Evolutionary conservation across 2,888 invertebrate species (phyloP).

Genomic region (Brachynemurus nebulosus): DNA sequence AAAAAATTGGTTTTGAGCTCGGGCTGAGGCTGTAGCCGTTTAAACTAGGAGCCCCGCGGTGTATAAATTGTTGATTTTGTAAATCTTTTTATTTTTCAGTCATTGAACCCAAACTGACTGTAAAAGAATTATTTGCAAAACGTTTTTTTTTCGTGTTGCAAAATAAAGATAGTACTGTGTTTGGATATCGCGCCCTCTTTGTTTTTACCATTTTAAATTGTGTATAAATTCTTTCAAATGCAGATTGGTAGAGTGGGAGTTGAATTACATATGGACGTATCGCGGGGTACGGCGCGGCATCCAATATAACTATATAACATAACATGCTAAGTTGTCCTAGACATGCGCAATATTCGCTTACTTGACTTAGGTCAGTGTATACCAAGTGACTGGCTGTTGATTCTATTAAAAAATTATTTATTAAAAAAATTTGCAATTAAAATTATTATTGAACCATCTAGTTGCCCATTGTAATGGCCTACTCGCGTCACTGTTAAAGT

Average conservation of each 20-base stretch:
- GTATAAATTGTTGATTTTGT: neutral
- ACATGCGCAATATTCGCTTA: constrained; percentile 2
- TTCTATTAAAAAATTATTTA: neutral
- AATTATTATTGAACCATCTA: neutral
- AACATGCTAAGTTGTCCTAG: constrained; percentile 1
- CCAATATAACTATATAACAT: no score
- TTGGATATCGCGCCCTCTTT: no score
- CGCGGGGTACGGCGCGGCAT: no score
- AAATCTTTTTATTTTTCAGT: constrained; percentile 1
- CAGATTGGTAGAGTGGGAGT: neutral
- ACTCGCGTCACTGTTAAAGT: no score
- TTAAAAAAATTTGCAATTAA: constrained; percentile 2
- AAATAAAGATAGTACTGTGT: no score
- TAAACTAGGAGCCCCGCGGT: no score
- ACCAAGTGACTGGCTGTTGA: neutral
- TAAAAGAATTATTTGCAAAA: constrained; percentile 2
- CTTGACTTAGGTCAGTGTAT: constrained; percentile 4
- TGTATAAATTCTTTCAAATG: neutral
- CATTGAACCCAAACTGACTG: constrained; percentile 1
- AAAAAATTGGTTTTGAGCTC: no score
- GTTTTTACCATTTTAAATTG: neutral
- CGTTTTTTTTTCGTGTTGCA: no score
- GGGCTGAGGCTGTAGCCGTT: no score
- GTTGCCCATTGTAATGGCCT: neutral
- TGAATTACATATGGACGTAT: neutral